Conservation (phyloP, 1,140 invertebrate species). For the Spodoptera frugiperda region DNA sequence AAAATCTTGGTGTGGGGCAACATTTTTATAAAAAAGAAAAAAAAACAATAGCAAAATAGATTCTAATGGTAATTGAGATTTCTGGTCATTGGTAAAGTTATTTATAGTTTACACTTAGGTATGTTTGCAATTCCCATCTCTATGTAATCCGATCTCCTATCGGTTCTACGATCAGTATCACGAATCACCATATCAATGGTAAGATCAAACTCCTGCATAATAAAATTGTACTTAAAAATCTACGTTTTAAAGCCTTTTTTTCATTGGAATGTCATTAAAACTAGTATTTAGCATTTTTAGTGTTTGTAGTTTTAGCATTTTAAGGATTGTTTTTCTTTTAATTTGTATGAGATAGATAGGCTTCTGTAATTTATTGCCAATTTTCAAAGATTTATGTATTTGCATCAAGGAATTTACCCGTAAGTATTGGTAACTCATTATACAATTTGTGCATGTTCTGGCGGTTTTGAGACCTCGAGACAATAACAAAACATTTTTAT, state of each 20-base stretch:
- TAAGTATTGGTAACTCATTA: too few relatives aligned
- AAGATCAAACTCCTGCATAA: background rate
- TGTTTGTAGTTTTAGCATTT: background rate
- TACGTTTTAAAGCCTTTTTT: background rate
- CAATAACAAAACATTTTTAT: too few relatives aligned
- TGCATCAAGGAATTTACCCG: too few relatives aligned
- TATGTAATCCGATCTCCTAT: background rate
- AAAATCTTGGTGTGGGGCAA: too few relatives aligned
- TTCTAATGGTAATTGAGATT: background rate
- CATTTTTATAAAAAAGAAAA: too few relatives aligned
- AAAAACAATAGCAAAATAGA: too few relatives aligned
- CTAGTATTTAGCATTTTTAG: background rate
- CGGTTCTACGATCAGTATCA: background rate
- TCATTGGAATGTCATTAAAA: constrained; percentile 1
- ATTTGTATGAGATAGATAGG: too few relatives aligned
- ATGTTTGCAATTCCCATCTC: constrained; percentile 12
- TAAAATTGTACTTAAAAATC: constrained; percentile 11
- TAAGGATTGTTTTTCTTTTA: too few relatives aligned
- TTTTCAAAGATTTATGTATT: too few relatives aligned
- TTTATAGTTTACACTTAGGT: background rate
- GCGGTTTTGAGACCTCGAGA: too few relatives aligned
- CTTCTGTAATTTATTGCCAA: too few relatives aligned
- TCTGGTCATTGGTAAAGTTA: background rate
- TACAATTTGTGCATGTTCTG: too few relatives aligned
- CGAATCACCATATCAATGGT: constrained; percentile 2